These are phyloP conservation scores for Drosophila subpulchrella DNA, from an alignment of 1,140 invertebrate genomes.

Conservation along the genomic window DNA sequence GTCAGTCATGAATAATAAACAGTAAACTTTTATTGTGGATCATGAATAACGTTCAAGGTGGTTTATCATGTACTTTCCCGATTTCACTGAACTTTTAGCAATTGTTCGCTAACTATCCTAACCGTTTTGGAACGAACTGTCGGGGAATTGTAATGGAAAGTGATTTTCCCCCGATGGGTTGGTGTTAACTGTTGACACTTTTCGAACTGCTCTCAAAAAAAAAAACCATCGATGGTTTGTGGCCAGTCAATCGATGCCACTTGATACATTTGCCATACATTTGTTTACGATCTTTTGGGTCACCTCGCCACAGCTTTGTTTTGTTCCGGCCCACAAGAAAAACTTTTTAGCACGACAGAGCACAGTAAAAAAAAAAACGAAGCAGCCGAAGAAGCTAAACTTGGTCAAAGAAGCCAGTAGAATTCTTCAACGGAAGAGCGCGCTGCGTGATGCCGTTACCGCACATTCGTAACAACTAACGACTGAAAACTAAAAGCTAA, in stretches of 20 bases:
- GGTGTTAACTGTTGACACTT: not conserved
- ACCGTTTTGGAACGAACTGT: not conserved
- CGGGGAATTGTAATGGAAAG: conserved; percentile 8
- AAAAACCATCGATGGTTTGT: not conserved
- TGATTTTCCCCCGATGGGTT: not conserved
- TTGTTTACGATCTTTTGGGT: conserved; percentile 7
- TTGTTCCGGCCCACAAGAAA: not conserved
- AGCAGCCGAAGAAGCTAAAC: conserved; percentile 40
- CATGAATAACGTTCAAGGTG: not conserved
- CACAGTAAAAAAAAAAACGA: conserved; percentile 14
- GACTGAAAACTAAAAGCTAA: conserved; percentile 12
- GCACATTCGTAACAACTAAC: conserved; percentile 77
- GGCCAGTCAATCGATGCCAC: not conserved
- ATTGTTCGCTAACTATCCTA: conserved; percentile 2
- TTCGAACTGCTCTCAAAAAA: conserved; percentile 11
- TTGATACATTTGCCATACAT: conserved; percentile 1
- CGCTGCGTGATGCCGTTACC: conserved; percentile 76
- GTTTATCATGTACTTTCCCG: not conserved
- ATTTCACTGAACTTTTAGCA: conserved; percentile 17
- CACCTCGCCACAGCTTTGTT: conserved; percentile 17
- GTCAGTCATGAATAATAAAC: not conserved
- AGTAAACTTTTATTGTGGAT: not conserved
- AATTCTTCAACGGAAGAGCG: conserved; percentile 37
- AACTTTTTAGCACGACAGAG: conserved; percentile 31
- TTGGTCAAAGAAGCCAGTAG: conserved; percentile 45